These are phyloP conservation scores for Paralichthys olivaceus DNA, from an alignment of 2,113 vertebrate species.

Conservation along the genomic window DNA sequence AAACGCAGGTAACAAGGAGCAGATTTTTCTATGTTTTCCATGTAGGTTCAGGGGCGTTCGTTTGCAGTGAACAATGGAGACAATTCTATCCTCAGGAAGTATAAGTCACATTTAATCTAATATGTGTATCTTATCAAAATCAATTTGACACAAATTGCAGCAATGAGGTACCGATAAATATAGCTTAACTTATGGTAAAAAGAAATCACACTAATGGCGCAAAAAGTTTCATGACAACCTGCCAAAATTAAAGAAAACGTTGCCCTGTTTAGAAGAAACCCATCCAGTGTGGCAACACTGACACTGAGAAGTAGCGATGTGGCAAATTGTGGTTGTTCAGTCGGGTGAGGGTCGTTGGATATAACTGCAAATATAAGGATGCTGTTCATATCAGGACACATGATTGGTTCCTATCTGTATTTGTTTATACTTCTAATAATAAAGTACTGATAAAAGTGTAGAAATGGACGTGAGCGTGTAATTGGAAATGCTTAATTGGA, in stretches of 20 bases:
- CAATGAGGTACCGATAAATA: background rate
- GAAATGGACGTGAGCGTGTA: background rate
- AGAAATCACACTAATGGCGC: background rate
- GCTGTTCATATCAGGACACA: too few species aligned
- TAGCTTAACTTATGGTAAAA: too few species aligned
- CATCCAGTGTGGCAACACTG: background rate
- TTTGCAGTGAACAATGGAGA: background rate
- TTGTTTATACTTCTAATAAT: background rate
- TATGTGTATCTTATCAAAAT: background rate
- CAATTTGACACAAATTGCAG: background rate
- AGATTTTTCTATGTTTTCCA: background rate
- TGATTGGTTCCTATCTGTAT: background rate
- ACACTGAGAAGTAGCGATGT: background rate
- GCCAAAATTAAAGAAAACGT: background rate
- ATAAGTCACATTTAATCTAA: background rate
- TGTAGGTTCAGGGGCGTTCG: background rate
- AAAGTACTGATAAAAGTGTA: background rate
- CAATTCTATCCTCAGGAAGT: background rate
- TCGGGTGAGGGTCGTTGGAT: background rate
- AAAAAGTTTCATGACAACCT: background rate
- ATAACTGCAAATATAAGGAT: background rate
- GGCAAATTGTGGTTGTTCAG: background rate
- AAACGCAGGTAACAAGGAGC: background rate
- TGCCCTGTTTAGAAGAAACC: background rate
- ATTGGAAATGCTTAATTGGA: background rate